A percentile compares a stretch with the other conserved stretches of the same genome.
Conservation (phyloP, 2,113 vertebrate genomes). For the Lutjanus erythropterus region DNA sequence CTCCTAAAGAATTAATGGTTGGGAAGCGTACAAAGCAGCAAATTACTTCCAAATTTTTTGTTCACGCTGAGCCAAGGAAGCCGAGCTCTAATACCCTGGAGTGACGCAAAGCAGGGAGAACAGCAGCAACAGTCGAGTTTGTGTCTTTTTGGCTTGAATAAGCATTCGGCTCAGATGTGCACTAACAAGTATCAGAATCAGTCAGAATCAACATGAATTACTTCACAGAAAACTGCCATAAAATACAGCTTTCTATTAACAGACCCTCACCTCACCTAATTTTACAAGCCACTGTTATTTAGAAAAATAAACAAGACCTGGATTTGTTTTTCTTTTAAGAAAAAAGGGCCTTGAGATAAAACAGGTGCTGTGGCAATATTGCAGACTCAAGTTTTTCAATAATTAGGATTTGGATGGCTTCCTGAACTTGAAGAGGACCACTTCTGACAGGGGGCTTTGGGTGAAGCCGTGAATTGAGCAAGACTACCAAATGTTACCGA, state of each 20-base stretch:
- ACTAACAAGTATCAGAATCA: constrained; percentile 28
- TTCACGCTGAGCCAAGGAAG: constrained; percentile 36
- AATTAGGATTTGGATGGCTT: constrained; percentile 70
- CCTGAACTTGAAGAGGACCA: constrained; percentile 61
- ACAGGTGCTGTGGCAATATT: constrained; percentile 48
- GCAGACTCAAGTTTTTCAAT: constrained; percentile 50
- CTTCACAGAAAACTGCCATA: background rate
- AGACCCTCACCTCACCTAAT: constrained; percentile 15
- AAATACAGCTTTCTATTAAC: constrained; percentile 36
- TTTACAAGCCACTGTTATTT: constrained; percentile 29
- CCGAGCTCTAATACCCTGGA: constrained; percentile 36
- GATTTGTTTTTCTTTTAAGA: background rate
- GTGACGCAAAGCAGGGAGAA: constrained; percentile 44
- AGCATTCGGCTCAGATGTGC: constrained; percentile 32
- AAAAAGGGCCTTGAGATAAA: constrained; percentile 57
- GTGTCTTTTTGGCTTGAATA: constrained; percentile 36
- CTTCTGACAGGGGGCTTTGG: constrained; percentile 75
- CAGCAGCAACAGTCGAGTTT: constrained; percentile 39
- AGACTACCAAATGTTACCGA: constrained; percentile 68
- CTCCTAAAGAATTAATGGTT: constrained; percentile 29
- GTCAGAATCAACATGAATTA: constrained; percentile 26
- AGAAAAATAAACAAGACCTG: constrained; percentile 54
- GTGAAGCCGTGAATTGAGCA: constrained; percentile 75
- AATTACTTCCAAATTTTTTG: constrained; percentile 62
- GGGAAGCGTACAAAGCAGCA: constrained; percentile 4